Percentiles rank a stretch among this genome's conserved stretches.
phyloP scores from a whole-genome alignment of 2,797 vertebrate genomes.

The Triplophysa yarkandensis region DNA sequence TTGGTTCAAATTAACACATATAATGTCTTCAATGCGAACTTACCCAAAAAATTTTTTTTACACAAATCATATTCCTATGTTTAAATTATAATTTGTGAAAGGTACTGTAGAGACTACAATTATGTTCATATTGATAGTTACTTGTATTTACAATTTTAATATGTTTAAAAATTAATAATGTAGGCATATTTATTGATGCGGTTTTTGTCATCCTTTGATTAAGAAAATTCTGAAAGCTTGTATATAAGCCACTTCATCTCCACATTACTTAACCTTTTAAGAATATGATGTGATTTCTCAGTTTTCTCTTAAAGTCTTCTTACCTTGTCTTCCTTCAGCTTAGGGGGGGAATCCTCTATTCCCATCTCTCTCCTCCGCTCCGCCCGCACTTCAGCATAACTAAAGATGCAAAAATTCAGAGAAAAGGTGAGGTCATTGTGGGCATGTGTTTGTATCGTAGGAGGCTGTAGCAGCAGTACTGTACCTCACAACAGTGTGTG shows the following conservation, averaged over 20 bases:
- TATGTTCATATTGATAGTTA: too few relatives aligned
- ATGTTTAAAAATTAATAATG: too few relatives aligned
- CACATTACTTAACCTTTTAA: conserved; percentile 12
- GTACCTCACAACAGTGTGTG: conserved; percentile 96
- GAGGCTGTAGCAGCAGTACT: neutral
- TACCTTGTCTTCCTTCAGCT: conserved; percentile 88
- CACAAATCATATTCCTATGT: too few relatives aligned
- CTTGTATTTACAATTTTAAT: too few relatives aligned
- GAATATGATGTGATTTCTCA: neutral
- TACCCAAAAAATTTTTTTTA: too few relatives aligned
- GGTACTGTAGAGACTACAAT: too few relatives aligned
- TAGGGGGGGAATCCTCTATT: conserved; percentile 86
- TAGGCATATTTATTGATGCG: too few relatives aligned
- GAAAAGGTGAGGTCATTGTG: neutral
- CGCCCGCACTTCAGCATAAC: conserved; percentile 83
- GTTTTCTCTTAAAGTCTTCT: conserved; percentile 42
- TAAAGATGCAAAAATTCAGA: conserved; percentile 45
- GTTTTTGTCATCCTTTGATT: too few relatives aligned
- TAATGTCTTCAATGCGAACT: too few relatives aligned
- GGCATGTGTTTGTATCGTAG: neutral
- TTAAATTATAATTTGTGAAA: too few relatives aligned
- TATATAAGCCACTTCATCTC: neutral
- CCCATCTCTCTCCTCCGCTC: conserved; percentile 80
- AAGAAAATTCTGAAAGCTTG: neutral
- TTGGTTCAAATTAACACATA: too few relatives aligned